phyloP scores from a whole-genome alignment of 2,797 vertebrate species.

The Enteromius trimaculatus region DNA sequence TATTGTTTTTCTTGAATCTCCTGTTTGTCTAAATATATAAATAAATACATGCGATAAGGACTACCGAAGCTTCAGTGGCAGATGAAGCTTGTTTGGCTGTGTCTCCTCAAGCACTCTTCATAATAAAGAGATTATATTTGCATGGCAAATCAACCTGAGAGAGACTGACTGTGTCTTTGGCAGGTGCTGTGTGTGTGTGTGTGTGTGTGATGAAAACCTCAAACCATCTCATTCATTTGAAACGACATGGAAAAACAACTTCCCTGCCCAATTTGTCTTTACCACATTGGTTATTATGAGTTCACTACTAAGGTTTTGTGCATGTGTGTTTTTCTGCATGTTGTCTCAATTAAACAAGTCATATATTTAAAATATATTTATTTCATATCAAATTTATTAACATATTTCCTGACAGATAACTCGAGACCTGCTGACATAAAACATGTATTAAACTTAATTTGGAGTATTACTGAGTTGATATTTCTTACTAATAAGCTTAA shows the following conservation, averaged over 20 bases:
- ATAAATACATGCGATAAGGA: background rate
- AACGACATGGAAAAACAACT: background rate
- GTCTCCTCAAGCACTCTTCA: slow-evolving; percentile 58
- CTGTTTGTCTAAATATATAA: background rate
- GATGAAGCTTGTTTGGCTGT: slow-evolving; percentile 63
- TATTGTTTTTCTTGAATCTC: background rate
- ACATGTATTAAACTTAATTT: no score
- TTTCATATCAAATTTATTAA: no score
- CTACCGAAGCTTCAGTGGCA: slow-evolving; percentile 33
- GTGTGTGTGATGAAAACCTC: slow-evolving; percentile 8
- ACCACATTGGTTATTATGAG: background rate
- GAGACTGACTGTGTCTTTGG: slow-evolving; percentile 57
- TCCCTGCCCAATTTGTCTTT: background rate
- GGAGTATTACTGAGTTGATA: no score
- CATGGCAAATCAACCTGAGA: slow-evolving; percentile 67
- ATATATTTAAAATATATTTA: no score
- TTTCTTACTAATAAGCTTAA: no score
- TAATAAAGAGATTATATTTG: slow-evolving; percentile 72
- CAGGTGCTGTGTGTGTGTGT: slow-evolving; percentile 35
- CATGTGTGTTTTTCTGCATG: background rate
- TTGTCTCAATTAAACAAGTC: no score
- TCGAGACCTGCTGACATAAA: no score
- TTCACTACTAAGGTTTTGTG: background rate
- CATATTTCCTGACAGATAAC: no score
- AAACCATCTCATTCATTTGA: slow-evolving; percentile 23